A percentile compares a stretch with the other conserved stretches of the same genome.
These are phyloP conservation scores for Philaenus spumarius DNA, from an alignment of 1,140 invertebrate species.

Conservation along the genomic window DNA sequence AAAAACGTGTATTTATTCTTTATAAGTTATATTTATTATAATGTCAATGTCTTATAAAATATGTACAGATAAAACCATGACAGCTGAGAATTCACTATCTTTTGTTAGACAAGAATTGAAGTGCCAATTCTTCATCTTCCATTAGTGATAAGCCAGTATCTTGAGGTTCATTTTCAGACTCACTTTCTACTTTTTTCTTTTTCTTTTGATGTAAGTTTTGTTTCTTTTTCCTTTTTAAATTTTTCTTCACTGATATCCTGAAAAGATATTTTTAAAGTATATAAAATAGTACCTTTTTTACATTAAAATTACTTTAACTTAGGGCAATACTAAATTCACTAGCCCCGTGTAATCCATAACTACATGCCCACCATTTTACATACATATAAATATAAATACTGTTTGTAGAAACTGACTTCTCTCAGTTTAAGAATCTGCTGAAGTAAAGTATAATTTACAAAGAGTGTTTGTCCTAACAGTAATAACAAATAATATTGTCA, in stretches of 20 bases:
- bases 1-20: too few species aligned
- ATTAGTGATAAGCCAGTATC: constrained; percentile 49
- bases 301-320: neutral
- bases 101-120: constrained; percentile 48
- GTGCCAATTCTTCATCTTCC: constrained; percentile 65
- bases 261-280: too few species aligned
- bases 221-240: neutral
- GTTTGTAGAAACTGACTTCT: neutral
- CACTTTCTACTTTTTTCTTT: constrained; percentile 19
- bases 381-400: too few species aligned
- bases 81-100: too few species aligned
- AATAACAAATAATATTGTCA: too few species aligned
- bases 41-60: too few species aligned
- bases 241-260: constrained; percentile 13
- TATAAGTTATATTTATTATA: too few species aligned
- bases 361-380: neutral
- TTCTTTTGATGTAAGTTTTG: constrained; percentile 15
- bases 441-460: too few species aligned
- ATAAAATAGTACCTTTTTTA: neutral
- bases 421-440: too few species aligned
- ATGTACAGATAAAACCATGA: too few species aligned
- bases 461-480: too few species aligned
- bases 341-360: neutral
- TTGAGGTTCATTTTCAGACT: constrained; percentile 41
- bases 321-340: neutral